Evolutionary conservation across 2,113 vertebrate genomes (phyloP).

Genomic region (Lontra canadensis): DNA sequence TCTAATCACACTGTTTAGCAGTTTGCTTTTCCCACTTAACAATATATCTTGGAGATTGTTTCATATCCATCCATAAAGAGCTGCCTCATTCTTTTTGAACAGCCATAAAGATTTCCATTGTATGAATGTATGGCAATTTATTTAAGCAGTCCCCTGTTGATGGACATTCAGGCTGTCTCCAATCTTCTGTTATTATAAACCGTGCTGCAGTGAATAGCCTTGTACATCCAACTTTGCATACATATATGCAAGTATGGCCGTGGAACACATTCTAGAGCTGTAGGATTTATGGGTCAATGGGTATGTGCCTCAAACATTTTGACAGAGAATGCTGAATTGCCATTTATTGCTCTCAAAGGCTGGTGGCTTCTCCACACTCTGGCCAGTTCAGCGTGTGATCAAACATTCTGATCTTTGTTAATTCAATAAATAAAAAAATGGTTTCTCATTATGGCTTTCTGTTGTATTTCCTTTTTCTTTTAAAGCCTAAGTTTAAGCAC

Average conservation of each 20-base stretch:
- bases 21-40: conserved; percentile 65
- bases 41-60: conserved; percentile 78
- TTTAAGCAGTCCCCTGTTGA: conserved; percentile 69
- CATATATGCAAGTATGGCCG: conserved; percentile 64
- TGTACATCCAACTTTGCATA: conserved; percentile 71
- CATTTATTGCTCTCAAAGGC: not conserved
- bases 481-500: not conserved
- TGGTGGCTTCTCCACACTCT: not conserved
- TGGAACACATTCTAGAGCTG: conserved; percentile 33
- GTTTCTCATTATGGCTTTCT: not conserved
- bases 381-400: not conserved
- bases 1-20: conserved; percentile 74
- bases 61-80: conserved; percentile 76
- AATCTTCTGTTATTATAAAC: conserved; percentile 72
- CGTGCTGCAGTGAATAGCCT: conserved; percentile 48
- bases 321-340: conserved; percentile 30
- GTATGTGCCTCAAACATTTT: not conserved
- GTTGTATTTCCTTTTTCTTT: not conserved
- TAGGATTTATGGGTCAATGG: conserved; percentile 66
- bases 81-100: conserved; percentile 77
- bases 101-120: conserved; percentile 73
- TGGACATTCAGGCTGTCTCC: conserved; percentile 73
- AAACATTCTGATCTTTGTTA: not conserved
- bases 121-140: conserved; percentile 69
- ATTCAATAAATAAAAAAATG: not conserved